Base-by-base conservation (phyloP, 2,888 invertebrate species). In the Barypeithes pellucidus region DNA sequence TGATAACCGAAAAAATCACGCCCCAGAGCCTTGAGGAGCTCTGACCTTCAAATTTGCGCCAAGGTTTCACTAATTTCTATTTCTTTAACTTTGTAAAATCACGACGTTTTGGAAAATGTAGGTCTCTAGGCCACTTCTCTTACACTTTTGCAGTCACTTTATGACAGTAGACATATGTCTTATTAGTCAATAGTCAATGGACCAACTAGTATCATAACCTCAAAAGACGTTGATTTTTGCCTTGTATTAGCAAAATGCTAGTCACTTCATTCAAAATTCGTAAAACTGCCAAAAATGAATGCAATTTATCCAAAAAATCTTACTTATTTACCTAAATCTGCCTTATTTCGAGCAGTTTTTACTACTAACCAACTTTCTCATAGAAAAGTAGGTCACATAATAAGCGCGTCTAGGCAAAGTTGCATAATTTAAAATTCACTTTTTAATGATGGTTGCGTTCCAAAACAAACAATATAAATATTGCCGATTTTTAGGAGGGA, bases 101-200 rank as follows among this genome's bases (percentile, higher is more conserved):
- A 85, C 89, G 89, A 90, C 89, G 88, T 89, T 90, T 89, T 89
- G 88, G 88, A 72, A 89, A 92, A 93, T 93, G 92, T 93, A 93
- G 93, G 93, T 93, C 93, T 93, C 90, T 93, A 92, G 93, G 93
- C 92, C 93, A 93, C 92, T 92, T 91, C 91, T 91, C 92, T 92
- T 92, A 92, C 91, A 92, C 92, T 91, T 50, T 90, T 91, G 90
- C 91, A 91, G 90, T 90, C 89, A 89, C 90, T 90, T 57, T 90
- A 89, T 89, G 90, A 90, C 90, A 90, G 90, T 90, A 90, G 90
- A 91, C 90, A 89, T 89, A 88, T 71, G 91, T 91, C 90, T 86
- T 88, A 72, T 87, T 87, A 89, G 88, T 91, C 92, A 91, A 90
- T 87, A 89, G 88, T 91, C 92, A 91, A 91, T 89, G 87, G 87